Base-by-base conservation (phyloP, 2,888 invertebrate genomes). In the Eilema caniola region DNA sequence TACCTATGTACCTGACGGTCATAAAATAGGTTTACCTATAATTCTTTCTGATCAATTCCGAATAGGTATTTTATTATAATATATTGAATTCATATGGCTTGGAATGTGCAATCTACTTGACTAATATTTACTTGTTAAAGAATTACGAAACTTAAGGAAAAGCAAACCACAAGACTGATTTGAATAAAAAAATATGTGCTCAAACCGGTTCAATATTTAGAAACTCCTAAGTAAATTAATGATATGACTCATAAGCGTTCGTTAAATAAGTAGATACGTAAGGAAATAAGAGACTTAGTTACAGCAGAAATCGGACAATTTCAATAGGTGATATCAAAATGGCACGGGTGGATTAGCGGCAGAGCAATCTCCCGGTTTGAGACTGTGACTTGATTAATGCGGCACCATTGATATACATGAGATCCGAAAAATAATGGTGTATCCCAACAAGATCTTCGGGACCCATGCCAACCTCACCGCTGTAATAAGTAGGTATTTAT, bases 131-230 rank as follows among this genome's bases (percentile, higher is more conserved):
- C 23, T 57, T 24, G 24, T 23, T 57, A 57, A 24, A 57, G 24
- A 57, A 53, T 53, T 53, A 53, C 53, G 53, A 53, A 53, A 53
- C 53, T 53, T 53, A 53, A n/a, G 53, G 68, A 37, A 53, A 53
- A 53, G n/a, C 53, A 53, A 53, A 53, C 53, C 53, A 53, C n/a
- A 47, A 20, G 47, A 47, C 20, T 47, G 47, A 20, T n/a, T 53
- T 53, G 53, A 53, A n/a, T 53, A 53, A 53, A n/a, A 53, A 53
- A 53, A 7, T 47, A n/a, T 53, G n/a, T 53, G 53, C 8, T 53
- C n/a, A 53, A 53, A 53, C 53, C 53, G 53, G 53, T 53, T 53
- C 5, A 53, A 53, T n/a, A n/a, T 53, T 53, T 53, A n/a, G n/a
- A 53, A 53, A 53, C 53, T 53, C n/a, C 53, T 53, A 20, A 41